Base-by-base conservation (phyloP, 2,888 invertebrate species). In the Caradrina kadenii region DNA sequence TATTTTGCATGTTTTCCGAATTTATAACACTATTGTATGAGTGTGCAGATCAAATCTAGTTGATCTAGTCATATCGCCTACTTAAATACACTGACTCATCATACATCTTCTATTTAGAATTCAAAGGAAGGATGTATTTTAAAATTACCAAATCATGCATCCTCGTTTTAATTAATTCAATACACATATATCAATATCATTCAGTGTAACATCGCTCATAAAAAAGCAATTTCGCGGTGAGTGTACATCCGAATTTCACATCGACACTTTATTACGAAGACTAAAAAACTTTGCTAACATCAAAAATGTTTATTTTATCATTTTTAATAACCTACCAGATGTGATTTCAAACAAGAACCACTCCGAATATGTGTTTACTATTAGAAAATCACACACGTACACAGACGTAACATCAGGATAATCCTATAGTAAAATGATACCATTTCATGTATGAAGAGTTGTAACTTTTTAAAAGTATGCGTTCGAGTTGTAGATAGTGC, bases 231-330 rank as follows among this genome's bases (percentile, higher is more conserved):
- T 81, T 75, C 54, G 83, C 77, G 83, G 84, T 80, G 21, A 59
- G 52, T 55, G 69, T 63, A 54, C 74, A 74, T 81, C 70, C 68
- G 64, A 76, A 69, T 80, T 82, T 67, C 70, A 62, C 63, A 62
- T 58, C 67, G 56, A 42, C 35, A 39, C 60, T 39, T 67, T 71
- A 48, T 62, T 10, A 56, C 31, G 22, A 69, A 35, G 22, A 64
- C 68, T 69, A 68, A 76, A 55, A 63, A 74, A 66, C 69, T 82
- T 85, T 72, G 76, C 73, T 76, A 80, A 79, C 66, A 71, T 77
- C 83, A 74, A 60, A 76, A 79, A 83, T 87, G 83, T 87, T 86
- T 87, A 87, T 84, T 83, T 81, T 75, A 84, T 76, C 77, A 61
- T 73, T 79, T 83, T 86, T 82, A 84, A 81, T 84, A 76, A 75